phyloP scores from a whole-genome alignment of 1,140 invertebrate species.

The Ceratoteleas bidentatus region DNA sequence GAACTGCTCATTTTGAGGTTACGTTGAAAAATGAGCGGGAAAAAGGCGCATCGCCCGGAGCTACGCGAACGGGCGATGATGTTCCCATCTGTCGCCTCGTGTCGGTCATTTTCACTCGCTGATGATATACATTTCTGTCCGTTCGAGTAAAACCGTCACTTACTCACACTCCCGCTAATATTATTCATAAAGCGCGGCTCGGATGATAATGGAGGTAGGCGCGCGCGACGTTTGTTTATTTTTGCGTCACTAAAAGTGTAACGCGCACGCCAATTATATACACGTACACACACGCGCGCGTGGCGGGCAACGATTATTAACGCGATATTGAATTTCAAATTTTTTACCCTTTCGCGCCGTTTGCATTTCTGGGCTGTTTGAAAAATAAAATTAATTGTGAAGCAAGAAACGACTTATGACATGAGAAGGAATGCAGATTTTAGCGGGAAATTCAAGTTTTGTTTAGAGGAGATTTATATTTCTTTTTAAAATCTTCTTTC shows the following conservation, averaged over 20 bases:
- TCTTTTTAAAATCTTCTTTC: too few species aligned
- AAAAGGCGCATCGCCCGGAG: slow-evolving; percentile 16
- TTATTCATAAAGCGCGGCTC: slow-evolving; percentile 44
- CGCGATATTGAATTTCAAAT: slow-evolving; percentile 14
- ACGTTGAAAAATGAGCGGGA: slow-evolving; percentile 12
- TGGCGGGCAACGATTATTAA: slow-evolving; percentile 1
- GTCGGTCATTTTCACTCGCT: slow-evolving; percentile 56
- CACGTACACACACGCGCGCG: not conserved
- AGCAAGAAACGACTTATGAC: too few species aligned
- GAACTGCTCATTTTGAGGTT: slow-evolving; percentile 46
- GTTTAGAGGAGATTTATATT: too few species aligned
- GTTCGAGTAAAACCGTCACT: slow-evolving; percentile 58
- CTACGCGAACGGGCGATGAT: slow-evolving; percentile 45
- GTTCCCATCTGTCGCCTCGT: slow-evolving; percentile 42
- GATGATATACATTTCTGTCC: slow-evolving; percentile 60
- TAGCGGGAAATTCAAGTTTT: too few species aligned
- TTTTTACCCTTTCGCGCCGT: slow-evolving; percentile 3
- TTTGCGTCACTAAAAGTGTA: slow-evolving; percentile 50
- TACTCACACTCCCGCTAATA: slow-evolving; percentile 52
- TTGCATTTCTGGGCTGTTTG: not conserved
- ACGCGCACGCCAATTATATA: slow-evolving; percentile 39
- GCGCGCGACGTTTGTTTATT: slow-evolving; percentile 42
- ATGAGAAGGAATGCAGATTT: too few species aligned
- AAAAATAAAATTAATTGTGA: too few species aligned
- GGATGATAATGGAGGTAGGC: slow-evolving; percentile 32